These are phyloP conservation scores for Euura lappo DNA, from an alignment of 1,140 invertebrate genomes.

Conservation along the genomic window DNA sequence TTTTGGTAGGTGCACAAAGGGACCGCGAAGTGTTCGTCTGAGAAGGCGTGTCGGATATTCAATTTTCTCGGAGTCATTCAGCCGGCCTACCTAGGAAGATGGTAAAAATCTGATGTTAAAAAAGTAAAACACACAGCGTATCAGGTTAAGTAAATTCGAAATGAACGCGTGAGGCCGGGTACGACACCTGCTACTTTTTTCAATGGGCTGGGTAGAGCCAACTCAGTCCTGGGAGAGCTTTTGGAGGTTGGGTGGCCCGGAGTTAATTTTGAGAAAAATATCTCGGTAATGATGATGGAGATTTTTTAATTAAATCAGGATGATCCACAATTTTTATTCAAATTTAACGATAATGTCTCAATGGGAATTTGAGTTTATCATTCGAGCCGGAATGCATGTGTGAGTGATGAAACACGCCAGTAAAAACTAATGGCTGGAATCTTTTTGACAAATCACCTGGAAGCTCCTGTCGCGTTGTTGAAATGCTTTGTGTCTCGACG, in stretches of 20 bases:
- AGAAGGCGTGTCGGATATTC: not conserved
- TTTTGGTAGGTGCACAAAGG: not conserved
- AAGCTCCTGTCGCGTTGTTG: conserved; percentile 15
- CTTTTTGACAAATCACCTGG: conserved; percentile 33
- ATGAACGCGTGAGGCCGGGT: not conserved
- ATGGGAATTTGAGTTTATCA: too few relatives aligned
- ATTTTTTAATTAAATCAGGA: not conserved
- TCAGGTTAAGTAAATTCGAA: too few relatives aligned
- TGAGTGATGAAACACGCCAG: not conserved
- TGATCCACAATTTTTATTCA: too few relatives aligned
- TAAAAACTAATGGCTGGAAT: conserved; percentile 25
- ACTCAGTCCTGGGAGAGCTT: too few relatives aligned
- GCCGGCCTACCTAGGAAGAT: not conserved
- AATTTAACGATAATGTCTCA: too few relatives aligned
- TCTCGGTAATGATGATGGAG: not conserved
- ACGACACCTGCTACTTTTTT: not conserved
- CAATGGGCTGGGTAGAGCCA: not conserved
- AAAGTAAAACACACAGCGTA: too few relatives aligned
- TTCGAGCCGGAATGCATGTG: too few relatives aligned
- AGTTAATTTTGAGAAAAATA: not conserved
- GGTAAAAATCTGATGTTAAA: too few relatives aligned
- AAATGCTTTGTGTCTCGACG: conserved; percentile 14
- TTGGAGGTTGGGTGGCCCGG: conserved; percentile 1
- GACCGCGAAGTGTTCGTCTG: not conserved
- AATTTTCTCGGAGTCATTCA: not conserved